Percentiles rank a stretch among this genome's conserved stretches.
phyloP scores from a whole-genome alignment of 2,113 vertebrate species.

The Equus przewalskii region DNA sequence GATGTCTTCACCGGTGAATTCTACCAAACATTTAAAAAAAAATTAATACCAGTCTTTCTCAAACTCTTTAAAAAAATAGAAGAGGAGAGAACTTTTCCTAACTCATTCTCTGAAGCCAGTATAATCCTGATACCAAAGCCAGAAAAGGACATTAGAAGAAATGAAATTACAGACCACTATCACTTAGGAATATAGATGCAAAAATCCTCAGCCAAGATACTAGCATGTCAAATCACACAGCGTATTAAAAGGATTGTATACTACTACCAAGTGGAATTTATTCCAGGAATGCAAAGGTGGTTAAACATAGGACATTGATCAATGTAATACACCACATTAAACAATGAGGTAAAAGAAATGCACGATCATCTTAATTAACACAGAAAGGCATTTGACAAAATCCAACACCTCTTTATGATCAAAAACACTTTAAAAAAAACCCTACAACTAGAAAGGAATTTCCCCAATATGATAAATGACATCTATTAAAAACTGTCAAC shows the following conservation, averaged over 20 bases:
- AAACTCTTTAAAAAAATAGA: not conserved
- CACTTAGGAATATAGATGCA: not conserved
- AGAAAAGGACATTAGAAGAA: not conserved
- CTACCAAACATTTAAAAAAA: slow-evolving; percentile 14
- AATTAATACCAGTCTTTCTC: not conserved
- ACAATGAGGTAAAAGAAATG: not conserved
- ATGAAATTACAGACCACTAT: not conserved
- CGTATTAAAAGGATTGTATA: not conserved
- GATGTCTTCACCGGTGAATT: not conserved
- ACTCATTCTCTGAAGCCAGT: no score
- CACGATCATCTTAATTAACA: not conserved
- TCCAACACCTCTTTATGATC: not conserved
- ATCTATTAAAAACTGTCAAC: not conserved
- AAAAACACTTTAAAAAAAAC: not conserved
- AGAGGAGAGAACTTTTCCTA: no score
- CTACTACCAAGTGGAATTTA: no score
- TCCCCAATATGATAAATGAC: not conserved
- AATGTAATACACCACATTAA: not conserved
- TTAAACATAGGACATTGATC: not conserved
- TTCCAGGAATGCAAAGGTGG: not conserved
- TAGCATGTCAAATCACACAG: not conserved
- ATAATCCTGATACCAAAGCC: not conserved
- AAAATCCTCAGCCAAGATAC: not conserved
- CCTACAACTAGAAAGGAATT: not conserved
- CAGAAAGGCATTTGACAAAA: not conserved